Conservation (phyloP, 2,113 vertebrate genomes). For the Nothocercus nigrocapillus region DNA sequence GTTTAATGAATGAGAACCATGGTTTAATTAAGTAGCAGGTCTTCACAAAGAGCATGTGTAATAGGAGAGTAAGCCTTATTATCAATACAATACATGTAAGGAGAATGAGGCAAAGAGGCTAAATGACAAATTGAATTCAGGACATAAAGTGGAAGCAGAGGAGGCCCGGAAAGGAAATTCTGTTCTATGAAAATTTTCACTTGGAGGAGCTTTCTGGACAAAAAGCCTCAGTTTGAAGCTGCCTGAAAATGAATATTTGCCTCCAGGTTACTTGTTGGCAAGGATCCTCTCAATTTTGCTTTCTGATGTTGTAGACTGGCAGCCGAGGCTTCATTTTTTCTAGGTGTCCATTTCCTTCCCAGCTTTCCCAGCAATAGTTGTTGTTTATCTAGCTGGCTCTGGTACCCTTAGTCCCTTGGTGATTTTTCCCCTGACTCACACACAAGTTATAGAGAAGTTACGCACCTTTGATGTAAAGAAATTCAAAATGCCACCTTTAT, state of each 20-base stretch:
- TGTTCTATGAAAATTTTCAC: neutral
- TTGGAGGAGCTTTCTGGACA: neutral
- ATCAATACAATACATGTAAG: neutral
- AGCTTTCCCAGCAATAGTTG: neutral
- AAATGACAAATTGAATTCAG: neutral
- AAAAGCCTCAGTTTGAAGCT: neutral
- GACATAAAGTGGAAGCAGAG: neutral
- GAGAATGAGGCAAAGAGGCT: neutral
- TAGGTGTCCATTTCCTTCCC: neutral
- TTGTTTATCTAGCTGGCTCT: slow-evolving; percentile 25
- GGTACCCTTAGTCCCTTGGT: neutral
- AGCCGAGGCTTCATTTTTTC: neutral
- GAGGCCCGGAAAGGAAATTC: neutral
- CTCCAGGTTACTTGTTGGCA: neutral
- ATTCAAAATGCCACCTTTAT: neutral
- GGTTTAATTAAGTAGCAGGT: neutral
- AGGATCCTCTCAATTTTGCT: neutral
- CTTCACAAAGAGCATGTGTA: neutral
- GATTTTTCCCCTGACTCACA: neutral
- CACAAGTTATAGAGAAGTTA: neutral
- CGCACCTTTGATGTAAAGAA: neutral
- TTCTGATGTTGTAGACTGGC: neutral
- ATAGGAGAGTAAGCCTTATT: neutral
- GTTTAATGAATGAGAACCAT: neutral
- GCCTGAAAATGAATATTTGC: neutral